Evolutionary conservation across 2,888 invertebrate genomes (phyloP), one percentile per base, ranked within the genome.

Genomic region (Digitonthophagus gazella): DNA sequence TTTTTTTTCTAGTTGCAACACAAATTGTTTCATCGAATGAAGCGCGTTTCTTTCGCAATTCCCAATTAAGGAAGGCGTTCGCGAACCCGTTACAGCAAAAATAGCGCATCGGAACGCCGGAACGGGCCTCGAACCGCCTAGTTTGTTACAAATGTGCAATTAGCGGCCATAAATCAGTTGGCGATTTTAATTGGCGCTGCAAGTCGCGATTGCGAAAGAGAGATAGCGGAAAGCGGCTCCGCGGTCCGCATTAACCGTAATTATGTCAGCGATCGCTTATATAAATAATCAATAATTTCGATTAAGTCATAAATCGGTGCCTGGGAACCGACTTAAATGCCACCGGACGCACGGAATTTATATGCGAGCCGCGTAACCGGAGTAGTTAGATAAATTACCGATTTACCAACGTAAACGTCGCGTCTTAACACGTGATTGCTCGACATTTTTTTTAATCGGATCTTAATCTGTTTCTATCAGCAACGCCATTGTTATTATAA

Each of bases 221-320:
- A 44, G 28, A 44, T 44, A 44, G 28, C 28, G 28, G 28, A 44
- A 44, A 44, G 28, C 28, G 8, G 28, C 28, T 44, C 28, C 28
- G 28, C 28, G 11, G 28, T 44, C 16, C 61, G 61, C 61, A 61
- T 61, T 61, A 61, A 61, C 14, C 20, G 20, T 20, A 61, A 61
- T 61, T 61, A 61, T 61, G 61, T 61, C 61, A 61, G 20, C 61
- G 61, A 20, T 61, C 20, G 20, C 18, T 61, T 61, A 61, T 61
- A 61, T 61, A 61, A 61, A 61, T 61, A 61, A 61, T 61, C 61
- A 20, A 61, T 61, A 61, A 61, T 61, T 61, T 61, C 61, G 20
- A 61, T 61, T 61, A 61, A 61, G 61, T 61, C 20, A 61, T 61
- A 61, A 61, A 61, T 61, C 20, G 61, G 61, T n/a, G 28, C 28